These are phyloP conservation scores for Halcyon senegalensis DNA, from an alignment of 2,113 vertebrate genomes.

Conservation along the genomic window DNA sequence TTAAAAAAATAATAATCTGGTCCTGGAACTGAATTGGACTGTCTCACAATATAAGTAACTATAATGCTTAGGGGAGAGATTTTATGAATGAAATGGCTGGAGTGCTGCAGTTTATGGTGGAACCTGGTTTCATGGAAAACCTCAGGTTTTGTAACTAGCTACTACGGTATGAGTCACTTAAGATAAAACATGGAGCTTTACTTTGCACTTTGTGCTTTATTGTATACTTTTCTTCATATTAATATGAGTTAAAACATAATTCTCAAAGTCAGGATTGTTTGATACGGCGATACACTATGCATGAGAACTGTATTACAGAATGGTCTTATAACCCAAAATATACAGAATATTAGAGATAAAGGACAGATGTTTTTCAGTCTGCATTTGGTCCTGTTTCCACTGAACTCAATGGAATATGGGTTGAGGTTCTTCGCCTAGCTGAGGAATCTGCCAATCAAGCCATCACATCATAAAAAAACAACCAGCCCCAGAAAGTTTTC, in stretches of 20 bases:
- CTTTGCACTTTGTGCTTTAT: neutral
- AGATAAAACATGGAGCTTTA: neutral
- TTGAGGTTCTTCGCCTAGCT: constrained; percentile 43
- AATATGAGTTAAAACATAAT: neutral
- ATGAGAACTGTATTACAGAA: constrained; percentile 2
- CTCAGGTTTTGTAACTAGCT: neutral
- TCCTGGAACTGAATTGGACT: constrained; percentile 51
- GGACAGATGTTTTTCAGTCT: constrained; percentile 55
- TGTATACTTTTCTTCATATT: neutral
- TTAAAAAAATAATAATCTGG: constrained; percentile 3
- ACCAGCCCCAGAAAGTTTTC: neutral
- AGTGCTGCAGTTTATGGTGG: neutral
- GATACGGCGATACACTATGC: neutral
- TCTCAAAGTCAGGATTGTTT: neutral
- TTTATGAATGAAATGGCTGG: constrained; percentile 57
- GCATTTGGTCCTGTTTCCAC: constrained; percentile 22
- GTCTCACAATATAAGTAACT: constrained; percentile 38
- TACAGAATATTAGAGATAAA: constrained; percentile 30
- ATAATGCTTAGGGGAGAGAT: neutral
- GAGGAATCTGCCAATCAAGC: constrained; percentile 65
- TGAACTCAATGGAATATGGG: constrained; percentile 34
- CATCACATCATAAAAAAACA: constrained; percentile 1
- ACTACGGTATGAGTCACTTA: neutral
- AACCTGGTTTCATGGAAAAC: neutral
- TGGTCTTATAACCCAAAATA: neutral